Evolutionary conservation across 1,140 invertebrate genomes (phyloP).

Genomic region (Drosophila watanabei): DNA sequence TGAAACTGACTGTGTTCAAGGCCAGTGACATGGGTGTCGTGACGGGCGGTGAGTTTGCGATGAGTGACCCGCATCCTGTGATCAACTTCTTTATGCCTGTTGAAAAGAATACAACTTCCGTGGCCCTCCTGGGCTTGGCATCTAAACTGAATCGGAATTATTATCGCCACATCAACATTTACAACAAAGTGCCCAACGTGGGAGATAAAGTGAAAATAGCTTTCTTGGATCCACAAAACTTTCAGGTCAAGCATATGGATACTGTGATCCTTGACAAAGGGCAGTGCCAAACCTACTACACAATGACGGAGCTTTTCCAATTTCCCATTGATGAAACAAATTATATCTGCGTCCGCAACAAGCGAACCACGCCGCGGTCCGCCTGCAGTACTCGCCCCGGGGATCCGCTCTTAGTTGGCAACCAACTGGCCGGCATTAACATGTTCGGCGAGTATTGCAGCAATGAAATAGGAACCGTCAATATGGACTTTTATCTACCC

Average conservation of each 20-base stretch:
- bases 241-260: neutral
- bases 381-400: conserved; percentile 50
- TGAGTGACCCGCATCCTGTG: neutral
- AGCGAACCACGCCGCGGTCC: neutral
- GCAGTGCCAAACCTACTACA: conserved; percentile 8
- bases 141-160: neutral
- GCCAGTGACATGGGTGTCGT: conserved; percentile 36
- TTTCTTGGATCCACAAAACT: conserved; percentile 2
- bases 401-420: conserved; percentile 47
- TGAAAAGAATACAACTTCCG: neutral
- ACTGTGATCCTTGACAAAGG: neutral
- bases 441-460: conserved; percentile 58
- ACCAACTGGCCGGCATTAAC: conserved; percentile 45
- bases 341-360: conserved; percentile 41
- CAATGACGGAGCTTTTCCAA: neutral
- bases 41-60: conserved; percentile 5
- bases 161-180: conserved; percentile 18
- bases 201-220: neutral
- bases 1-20: conserved; percentile 10
- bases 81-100: conserved; percentile 41
- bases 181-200: neutral
- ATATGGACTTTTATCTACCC: conserved; percentile 37
- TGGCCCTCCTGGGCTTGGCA: conserved; percentile 22
- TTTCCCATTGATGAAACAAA: neutral
- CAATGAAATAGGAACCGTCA: neutral